Evolutionary conservation across 2,113 vertebrate genomes (phyloP).

Genomic region (Oplegnathus fasciatus): DNA sequence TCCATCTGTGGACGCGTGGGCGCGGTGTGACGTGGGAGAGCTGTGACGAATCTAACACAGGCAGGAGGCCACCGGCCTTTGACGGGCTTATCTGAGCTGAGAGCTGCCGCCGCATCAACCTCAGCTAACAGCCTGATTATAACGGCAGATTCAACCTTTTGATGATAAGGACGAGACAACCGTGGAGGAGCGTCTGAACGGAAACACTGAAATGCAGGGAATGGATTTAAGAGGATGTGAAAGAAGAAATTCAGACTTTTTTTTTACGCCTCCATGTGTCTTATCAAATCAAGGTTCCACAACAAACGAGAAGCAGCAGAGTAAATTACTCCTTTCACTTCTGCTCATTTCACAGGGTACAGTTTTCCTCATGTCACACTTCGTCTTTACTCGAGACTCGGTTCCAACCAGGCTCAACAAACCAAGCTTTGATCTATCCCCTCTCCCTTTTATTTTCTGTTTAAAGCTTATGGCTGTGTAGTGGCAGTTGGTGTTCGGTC

Average conservation of each 20-base stretch:
- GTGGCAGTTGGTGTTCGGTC: not conserved
- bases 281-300: slow-evolving; percentile 33
- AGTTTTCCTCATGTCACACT: slow-evolving; percentile 32
- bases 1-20: slow-evolving; percentile 31
- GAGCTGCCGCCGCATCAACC: slow-evolving; percentile 34
- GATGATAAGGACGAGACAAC: slow-evolving; percentile 50
- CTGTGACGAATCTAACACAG: slow-evolving; percentile 45
- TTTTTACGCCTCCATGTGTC: slow-evolving; percentile 1
- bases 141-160: slow-evolving; percentile 56
- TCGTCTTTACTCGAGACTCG: not conserved
- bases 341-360: slow-evolving; percentile 25
- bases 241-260: not conserved
- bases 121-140: slow-evolving; percentile 58
- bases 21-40: slow-evolving; percentile 34
- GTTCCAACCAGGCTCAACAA: slow-evolving; percentile 14
- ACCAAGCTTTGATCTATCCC: slow-evolving; percentile 16
- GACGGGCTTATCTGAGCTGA: slow-evolving; percentile 57
- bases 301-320: slow-evolving; percentile 38
- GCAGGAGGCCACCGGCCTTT: slow-evolving; percentile 34
- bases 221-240: slow-evolving; percentile 28
- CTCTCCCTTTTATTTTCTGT: not conserved
- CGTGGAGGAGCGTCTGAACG: slow-evolving; percentile 5
- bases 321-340: slow-evolving; percentile 38
- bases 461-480: slow-evolving; percentile 21
- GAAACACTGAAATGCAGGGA: slow-evolving; percentile 27